Base-by-base conservation (phyloP, 2,113 vertebrate species). In the Chauna torquata region DNA sequence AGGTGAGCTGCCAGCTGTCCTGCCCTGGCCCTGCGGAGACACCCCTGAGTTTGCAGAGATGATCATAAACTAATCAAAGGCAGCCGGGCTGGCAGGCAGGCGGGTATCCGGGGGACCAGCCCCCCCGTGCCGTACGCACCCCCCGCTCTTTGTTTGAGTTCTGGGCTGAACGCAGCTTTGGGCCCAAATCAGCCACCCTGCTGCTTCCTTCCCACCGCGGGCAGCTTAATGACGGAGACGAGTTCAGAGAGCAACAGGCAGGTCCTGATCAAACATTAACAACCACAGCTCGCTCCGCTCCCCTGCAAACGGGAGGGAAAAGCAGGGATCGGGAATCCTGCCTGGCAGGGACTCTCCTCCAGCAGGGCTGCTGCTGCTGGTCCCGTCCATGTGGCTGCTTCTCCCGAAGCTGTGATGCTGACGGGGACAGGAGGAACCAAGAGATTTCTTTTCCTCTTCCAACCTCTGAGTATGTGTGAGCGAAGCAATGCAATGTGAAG, bases 201-300 rank as follows among this genome's bases (percentile, higher is more conserved):
- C 9, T 3, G 45, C 45, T 72, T 47, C 90, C 34, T 17, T 25
- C 68, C 86, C 1, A 0, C 62, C 3, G 28, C 0, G 3, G 68
- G 36, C 16, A 11, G 57, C 82, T 69, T 95, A 90, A 90, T 92
- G 13, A 28, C 92, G 24, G 45, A 50, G 54, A 78, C 44, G 71
- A 97, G 97, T 91, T 95, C 95, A 96, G 92, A 96, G 96, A 92
- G 93, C 90, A 96, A 76, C 74, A 96, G 94, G 93, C 82, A 86
- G 44, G 59, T 90, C 93, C 92, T 92, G 88, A 96, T 96, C 96
- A 97, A 97, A 97, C 70, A 97, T 96, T 97, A 97, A 97, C 97
- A 93, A 47, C 16, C 69, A 16, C 38, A 95, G 74, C 28, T 90
- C 8, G 28, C 36, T 58, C 62, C 86, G n/a, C 38, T 82, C 83